Evolutionary conservation across 2,888 invertebrate genomes (phyloP).

Genomic region (Lasioglossum marginatum): DNA sequence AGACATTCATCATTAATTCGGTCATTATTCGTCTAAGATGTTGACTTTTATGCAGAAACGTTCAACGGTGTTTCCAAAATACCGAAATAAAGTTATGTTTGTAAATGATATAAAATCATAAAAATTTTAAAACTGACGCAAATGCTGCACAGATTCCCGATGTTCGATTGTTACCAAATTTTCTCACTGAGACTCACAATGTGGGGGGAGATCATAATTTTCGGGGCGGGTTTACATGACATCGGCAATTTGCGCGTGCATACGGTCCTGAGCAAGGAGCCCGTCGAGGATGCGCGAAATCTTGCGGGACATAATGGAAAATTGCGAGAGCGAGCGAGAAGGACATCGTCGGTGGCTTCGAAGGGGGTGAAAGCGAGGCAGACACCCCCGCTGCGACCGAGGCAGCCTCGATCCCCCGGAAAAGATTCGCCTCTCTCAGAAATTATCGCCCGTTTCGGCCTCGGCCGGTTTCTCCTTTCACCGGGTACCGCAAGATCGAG

Average conservation of each 20-base stretch:
- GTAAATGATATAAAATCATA: too few species aligned
- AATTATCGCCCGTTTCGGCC: conserved; percentile 45
- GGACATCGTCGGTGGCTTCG: not conserved
- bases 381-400: conserved; percentile 46
- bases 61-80: too few species aligned
- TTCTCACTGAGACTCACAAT: not conserved
- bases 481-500: conserved; percentile 27
- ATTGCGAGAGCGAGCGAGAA: conserved; percentile 53
- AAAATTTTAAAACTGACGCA: too few species aligned
- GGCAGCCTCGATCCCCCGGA: conserved; percentile 28
- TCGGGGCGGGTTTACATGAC: conserved; percentile 38
- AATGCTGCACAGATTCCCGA: too few species aligned
- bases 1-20: too few species aligned
- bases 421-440: conserved; percentile 56
- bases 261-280: conserved; percentile 43
- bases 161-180: too few species aligned
- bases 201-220: conserved; percentile 33
- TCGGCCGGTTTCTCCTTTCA: conserved; percentile 26
- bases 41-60: too few species aligned
- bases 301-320: conserved; percentile 71
- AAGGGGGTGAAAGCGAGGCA: not conserved
- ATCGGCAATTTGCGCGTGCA: conserved; percentile 41
- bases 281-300: conserved; percentile 66
- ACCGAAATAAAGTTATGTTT: too few species aligned
- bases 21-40: too few species aligned